Base-by-base conservation (phyloP, 30 jellyfish, hydroid and myxozoan genomes). In the Clytia hemisphaerica region DNA sequence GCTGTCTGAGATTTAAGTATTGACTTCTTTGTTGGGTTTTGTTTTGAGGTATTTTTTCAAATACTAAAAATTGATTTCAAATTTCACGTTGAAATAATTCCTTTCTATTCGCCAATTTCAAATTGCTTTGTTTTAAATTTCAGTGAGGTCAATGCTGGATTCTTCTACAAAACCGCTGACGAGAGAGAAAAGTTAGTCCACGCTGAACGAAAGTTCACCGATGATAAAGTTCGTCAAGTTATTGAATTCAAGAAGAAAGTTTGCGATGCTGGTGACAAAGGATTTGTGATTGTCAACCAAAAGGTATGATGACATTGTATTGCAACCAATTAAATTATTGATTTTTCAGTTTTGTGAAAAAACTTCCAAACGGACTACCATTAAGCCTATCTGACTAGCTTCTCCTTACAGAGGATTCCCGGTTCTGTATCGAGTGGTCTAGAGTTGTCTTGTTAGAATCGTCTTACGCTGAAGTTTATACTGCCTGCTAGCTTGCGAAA, bases 91-190 rank as follows among this genome's bases (percentile, higher is more conserved):
- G 53, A 7, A n/a, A n/a, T 40, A 7, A n/a, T 40, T 40, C n/a
- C 53, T 51, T 51, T 57, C 30, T 57, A 6, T 57, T n/a, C 30
- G 70, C 60, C 24, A 30, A 46, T 46, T 27, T 7, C 24, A 9
- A 46, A 4, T n/a, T 2, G 3, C 19, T 46, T 27, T n/a, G 60
- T 2, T 27, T 42, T n/a, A n/a, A n/a, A n/a, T 70, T 67, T 55
- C 45, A 92, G 99, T 61, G 99, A 92, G 65, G 96, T 92, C 37
- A 92, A 92, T 70, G 94, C 99, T 58, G 95, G 99, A 4, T 92
- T 92, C 85, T 92, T 92, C 76, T 92, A 92, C 95, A 92, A 92
- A 71, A 73, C 99, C 73, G 96, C 96, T 6, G 92, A 85, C 28
- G 99, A 92, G 55, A 75, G 99, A 24, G 95, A 83, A 59, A 80